Base-by-base conservation (phyloP, 1,140 invertebrate genomes). In the Sitobion miscanthi region DNA sequence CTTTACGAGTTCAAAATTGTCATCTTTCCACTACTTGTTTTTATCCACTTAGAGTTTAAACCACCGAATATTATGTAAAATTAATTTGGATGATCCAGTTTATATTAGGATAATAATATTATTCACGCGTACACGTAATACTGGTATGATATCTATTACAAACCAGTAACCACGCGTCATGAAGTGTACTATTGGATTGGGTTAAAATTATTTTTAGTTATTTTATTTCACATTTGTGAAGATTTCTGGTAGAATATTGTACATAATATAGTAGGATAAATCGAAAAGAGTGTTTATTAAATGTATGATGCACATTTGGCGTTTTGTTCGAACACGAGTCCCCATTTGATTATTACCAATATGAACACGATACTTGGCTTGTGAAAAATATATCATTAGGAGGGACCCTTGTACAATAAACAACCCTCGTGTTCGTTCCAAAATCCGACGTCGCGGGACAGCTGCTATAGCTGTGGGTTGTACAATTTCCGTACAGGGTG, bases 331-430 rank as follows among this genome's bases (percentile, higher is more conserved):
- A 54, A 52, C 42, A 49, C 8, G 87, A 47, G 35, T 88, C 14
- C 6, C 14, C 6, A 54, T 52, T 88, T n/a, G 49, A 52, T 38
- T 88, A 52, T 54, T 49, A 49, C n/a, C 5, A 35, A 88, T 42
- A 88, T 88, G n/a, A 88, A 88, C 87, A 54, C 47, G 86, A 87
- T 87, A 87, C 35, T 89, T 52, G 49, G n/a, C 88, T 57, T 89
- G 57, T 57, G 52, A 30, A 38, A 57, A 52, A 54, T 57, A 42
- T 86, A 89, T 89, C 88, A 38, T 89, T 57, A 57, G 23, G 52
- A 57, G 23, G 88, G 21, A 23, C 14, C 35, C 52, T 57, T 57
- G 20, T 57, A 54, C 9, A 54, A 23, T 89, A 89, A 8, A 25
- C 52, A 20, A 57, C 49, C 88, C 52, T 89, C 35, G 88, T 54